Evolutionary conservation across 2,888 invertebrate species (phyloP).

Genomic region (Phalangium opilio): DNA sequence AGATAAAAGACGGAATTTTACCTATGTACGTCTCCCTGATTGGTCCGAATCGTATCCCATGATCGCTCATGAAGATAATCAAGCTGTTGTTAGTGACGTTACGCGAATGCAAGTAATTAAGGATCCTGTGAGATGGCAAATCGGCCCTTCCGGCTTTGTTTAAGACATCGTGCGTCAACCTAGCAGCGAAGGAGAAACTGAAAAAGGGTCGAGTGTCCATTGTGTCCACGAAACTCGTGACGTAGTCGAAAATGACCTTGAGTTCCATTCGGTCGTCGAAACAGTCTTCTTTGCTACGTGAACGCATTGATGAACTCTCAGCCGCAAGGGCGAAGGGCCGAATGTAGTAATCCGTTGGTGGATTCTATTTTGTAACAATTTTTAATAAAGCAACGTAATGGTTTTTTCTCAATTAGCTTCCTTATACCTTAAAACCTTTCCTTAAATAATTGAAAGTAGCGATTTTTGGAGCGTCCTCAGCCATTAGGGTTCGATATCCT

Average conservation of each 20-base stretch:
- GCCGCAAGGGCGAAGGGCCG: constrained; percentile 28
- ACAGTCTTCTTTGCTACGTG: constrained; percentile 13
- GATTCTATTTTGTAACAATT: constrained; percentile 8
- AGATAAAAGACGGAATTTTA: constrained; percentile 3
- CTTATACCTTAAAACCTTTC: constrained; percentile 26
- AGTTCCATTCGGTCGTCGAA: constrained; percentile 13
- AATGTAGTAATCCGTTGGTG: constrained; percentile 30
- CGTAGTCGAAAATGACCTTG: constrained; percentile 11
- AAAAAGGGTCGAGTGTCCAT: constrained; percentile 21
- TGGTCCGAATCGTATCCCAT: constrained; percentile 72
- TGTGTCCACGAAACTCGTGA: constrained; percentile 12
- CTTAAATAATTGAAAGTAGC: constrained; percentile 30
- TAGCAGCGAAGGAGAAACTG: constrained; percentile 28
- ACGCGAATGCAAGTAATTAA: constrained; percentile 39
- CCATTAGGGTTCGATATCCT: constrained; percentile 28
- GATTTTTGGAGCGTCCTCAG: constrained; percentile 28
- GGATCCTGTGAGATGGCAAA: constrained; percentile 33
- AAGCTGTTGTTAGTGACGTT: constrained; percentile 49
- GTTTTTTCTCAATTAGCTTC: too few relatives aligned
- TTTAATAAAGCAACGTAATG: too few relatives aligned
- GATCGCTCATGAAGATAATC: constrained; percentile 63
- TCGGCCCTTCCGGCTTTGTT: constrained; percentile 29
- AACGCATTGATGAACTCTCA: constrained; percentile 22
- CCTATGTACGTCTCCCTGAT: constrained; percentile 58
- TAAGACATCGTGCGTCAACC: constrained; percentile 29